Evolutionary conservation across 2,113 vertebrate genomes (phyloP).

Genomic region (Thinocorus orbignyianus): DNA sequence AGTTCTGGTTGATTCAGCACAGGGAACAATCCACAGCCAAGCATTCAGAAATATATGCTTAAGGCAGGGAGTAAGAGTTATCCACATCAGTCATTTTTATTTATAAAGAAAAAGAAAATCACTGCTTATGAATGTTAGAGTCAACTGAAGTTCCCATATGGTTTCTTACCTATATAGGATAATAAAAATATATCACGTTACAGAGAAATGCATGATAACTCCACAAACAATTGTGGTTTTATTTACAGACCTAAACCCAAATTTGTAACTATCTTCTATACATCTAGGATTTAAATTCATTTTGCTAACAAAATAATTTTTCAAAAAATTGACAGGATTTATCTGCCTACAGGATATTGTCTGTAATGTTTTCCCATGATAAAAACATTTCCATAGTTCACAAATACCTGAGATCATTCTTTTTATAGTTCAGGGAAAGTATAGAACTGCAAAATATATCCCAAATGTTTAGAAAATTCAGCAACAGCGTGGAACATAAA

Average conservation of each 20-base stretch:
- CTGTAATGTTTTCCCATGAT: neutral
- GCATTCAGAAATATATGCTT: neutral
- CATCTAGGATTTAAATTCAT: neutral
- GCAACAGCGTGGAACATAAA: neutral
- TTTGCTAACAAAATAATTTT: neutral
- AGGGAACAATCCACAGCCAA: neutral
- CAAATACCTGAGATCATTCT: neutral
- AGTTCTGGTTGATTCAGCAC: slow-evolving; percentile 18
- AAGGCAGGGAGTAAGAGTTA: neutral
- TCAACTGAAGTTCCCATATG: neutral
- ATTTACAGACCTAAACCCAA: neutral
- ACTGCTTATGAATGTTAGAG: neutral
- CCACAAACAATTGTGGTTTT: neutral
- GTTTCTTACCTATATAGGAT: neutral
- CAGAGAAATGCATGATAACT: neutral
- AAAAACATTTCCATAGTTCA: neutral
- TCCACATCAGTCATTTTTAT: neutral
- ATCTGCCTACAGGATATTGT: neutral
- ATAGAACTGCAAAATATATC: neutral
- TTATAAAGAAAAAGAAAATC: neutral
- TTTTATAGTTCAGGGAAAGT: neutral
- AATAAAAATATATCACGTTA: neutral
- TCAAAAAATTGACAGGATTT: neutral
- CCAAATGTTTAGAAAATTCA: slow-evolving; percentile 22
- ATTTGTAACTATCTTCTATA: neutral